Base-by-base conservation (phyloP, 1,140 invertebrate genomes). In the Penaeus japonicus region DNA sequence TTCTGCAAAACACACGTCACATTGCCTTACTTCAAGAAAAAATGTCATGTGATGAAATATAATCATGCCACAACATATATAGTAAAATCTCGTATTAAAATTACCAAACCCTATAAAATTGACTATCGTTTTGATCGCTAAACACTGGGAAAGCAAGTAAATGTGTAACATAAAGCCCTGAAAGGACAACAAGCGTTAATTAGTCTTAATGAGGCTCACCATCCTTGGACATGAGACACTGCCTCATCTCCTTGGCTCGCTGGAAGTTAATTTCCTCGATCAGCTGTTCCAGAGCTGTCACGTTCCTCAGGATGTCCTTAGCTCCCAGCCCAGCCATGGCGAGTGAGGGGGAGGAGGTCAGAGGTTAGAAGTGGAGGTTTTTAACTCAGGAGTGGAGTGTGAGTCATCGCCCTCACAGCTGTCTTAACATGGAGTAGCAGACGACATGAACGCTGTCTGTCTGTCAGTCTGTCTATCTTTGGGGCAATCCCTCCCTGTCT, bases 221-320 rank as follows among this genome's bases (percentile, higher is more conserved):
- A 32, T 90, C 90, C 59, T 90, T 90, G 27, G 90, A 87, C 90
- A 90, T 90, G 80, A 90, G 88, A 57, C 90, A 93, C 92, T 97
- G 96, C 65, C 96, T 93, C 94, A 97, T 96, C 93, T 98, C 96
- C 92, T 97, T 97, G 7, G 96, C 96, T 80, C 97, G 94, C 92
- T 97, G 96, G 91, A 97, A 97, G 92, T 96, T 97, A 88, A 98
- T 97, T 92, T 98, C 97, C 91, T 97, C 96, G 27, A 98, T 93
- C 32, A 98, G 93, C 91, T 97, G 96, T 92, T 97, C 96, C 89
- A 97, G 92, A 92, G 95, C 94, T n/a, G 95, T 96, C 22, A 96
- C 94, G 57, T 89, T 89, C 15, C 89, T 77, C 15, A 90, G 73
- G 65, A 90, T 90, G 65, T 90, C 90, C 85, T 90, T 90, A 35